phyloP scores from a whole-genome alignment of 2,888 invertebrate species.

The Phasia obesa region DNA sequence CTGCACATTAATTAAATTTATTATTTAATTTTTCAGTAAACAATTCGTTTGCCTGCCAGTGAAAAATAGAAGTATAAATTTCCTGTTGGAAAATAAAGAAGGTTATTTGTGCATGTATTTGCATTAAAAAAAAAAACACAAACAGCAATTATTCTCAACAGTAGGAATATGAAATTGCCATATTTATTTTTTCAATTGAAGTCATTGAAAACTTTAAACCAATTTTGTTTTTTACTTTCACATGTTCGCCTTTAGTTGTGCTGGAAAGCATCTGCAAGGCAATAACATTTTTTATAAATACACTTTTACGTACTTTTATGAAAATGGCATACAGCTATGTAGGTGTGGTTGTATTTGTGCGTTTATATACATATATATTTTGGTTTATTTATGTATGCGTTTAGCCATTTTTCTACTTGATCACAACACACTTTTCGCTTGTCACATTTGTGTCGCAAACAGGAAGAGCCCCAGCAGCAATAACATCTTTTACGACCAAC shows the following conservation, averaged over 20 bases:
- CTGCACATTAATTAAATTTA: no score
- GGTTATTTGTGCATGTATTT: background rate
- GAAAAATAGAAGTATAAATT: background rate
- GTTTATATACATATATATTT: no score
- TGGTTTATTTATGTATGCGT: background rate
- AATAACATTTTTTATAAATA: slow-evolving; percentile 33
- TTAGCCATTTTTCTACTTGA: slow-evolving; percentile 74
- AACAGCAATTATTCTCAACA: background rate
- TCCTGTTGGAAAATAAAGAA: background rate
- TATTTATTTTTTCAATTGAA: background rate
- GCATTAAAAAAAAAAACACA: background rate
- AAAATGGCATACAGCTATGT: background rate
- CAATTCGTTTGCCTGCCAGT: background rate
- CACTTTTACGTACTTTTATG: background rate
- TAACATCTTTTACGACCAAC: slow-evolving; percentile 59
- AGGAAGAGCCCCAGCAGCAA: slow-evolving; percentile 74
- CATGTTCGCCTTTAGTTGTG: slow-evolving; percentile 15
- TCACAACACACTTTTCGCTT: slow-evolving; percentile 78
- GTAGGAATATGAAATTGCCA: background rate
- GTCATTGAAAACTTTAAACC: background rate
- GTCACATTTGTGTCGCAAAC: slow-evolving; percentile 80
- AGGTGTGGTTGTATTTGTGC: background rate
- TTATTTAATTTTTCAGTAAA: background rate
- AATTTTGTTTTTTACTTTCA: background rate
- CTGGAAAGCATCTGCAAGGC: slow-evolving; percentile 35